Base-by-base conservation (phyloP, 2,113 vertebrate genomes). In the Nothobranchius furzeri region DNA sequence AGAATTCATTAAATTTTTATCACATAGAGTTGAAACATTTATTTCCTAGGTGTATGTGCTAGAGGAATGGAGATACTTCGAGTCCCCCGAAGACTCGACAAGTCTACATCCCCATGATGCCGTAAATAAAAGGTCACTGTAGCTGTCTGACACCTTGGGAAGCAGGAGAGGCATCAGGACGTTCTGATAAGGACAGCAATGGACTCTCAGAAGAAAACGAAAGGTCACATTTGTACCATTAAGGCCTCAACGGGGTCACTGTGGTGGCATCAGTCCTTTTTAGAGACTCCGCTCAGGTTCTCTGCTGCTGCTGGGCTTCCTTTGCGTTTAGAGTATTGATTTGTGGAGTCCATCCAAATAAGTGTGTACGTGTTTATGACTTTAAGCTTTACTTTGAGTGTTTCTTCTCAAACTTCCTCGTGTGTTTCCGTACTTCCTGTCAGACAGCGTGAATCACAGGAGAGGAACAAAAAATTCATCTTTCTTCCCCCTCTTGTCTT, bases 51-150 rank as follows among this genome's bases (percentile, higher is more conserved):
- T 17, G 9, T 35, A 47, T 10, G 8, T 30, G 3, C 24, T 9
- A 30, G 1, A 25, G 25, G 54, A 48, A 60, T 20, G 51, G 12
- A 58, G 67, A 52, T 1, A 1, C 45, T 45, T 61, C 2, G 37
- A 53, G 67, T 70, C 17, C 52, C 57, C 65, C 0, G 10, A 68
- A 67, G 60, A 76, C 25, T 52, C 5, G 1, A 60, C 40, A 64
- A 45, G 75, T 62, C 49, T 17, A 40, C 59, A 73, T 74, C 64
- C 79, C 60, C 59, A 40, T 17, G 68, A 60, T 65, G 73, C 55
- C 69, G 72, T 69, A 63, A 68, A 66, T 81, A 86, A 89, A 40
- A 87, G 85, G 87, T 90, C 87, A 85, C 60, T 13, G 12, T 40
- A 60, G 12, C 48, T 69, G 52, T 45, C 62, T 75, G 67, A 77